These are phyloP conservation scores for Fukomys damarensis DNA, from an alignment of 2,113 vertebrate genomes.

Conservation along the genomic window DNA sequence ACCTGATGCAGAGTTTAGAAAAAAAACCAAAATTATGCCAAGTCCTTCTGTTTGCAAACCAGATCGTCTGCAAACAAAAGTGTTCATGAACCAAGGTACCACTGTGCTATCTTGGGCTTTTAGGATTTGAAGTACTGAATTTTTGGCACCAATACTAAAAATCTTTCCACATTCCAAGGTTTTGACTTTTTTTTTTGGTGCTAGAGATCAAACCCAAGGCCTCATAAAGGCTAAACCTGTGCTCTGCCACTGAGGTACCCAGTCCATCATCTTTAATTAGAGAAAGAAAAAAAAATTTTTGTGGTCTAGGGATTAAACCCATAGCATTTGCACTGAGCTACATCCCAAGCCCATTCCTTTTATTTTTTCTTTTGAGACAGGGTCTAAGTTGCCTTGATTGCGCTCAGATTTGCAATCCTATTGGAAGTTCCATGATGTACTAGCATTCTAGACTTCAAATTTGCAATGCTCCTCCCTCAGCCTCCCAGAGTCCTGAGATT, in stretches of 20 bases:
- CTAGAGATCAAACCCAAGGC: background rate
- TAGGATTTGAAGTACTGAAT: background rate
- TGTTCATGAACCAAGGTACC: background rate
- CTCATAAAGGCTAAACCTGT: background rate
- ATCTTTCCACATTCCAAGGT: slow-evolving; percentile 32
- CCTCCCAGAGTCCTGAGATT: background rate
- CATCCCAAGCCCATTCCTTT: background rate
- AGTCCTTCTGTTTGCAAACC: background rate
- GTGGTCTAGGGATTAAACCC: background rate
- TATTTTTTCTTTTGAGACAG: background rate
- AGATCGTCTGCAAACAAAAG: background rate
- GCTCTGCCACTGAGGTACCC: background rate
- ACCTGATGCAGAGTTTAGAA: background rate
- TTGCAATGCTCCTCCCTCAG: background rate
- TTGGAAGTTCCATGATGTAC: background rate
- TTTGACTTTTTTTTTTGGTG: background rate
- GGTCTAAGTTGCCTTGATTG: background rate
- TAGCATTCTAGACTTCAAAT: background rate
- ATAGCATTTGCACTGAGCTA: background rate
- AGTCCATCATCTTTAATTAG: background rate
- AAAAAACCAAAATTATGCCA: background rate
- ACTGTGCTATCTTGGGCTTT: background rate
- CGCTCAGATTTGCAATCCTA: background rate
- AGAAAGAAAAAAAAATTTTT: background rate
- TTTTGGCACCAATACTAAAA: background rate